Evolutionary conservation across 2,113 vertebrate genomes (phyloP), one percentile per base, ranked within the genome.

Genomic region (Elaphurus davidianus): DNA sequence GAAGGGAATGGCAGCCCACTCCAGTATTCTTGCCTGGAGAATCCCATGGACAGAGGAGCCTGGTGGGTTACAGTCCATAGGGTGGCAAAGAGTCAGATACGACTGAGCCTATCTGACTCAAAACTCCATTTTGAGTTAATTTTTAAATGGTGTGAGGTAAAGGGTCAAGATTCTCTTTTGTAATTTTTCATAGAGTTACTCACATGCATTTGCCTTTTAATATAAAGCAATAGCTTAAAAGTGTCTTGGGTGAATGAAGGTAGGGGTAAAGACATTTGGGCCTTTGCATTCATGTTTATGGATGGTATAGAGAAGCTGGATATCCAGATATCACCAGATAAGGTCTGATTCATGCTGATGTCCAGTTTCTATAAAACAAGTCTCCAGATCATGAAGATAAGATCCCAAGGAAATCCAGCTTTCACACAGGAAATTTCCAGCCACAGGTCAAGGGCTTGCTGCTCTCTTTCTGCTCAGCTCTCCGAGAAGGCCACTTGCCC

Each of bases 101-200:
- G 21, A 12, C 10, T 71, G 19, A 36, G n/a, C n/a, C 64, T 40
- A 71, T 40, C n/a, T 23, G 67, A 23, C n/a, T 71, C 67, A 71
- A 71, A 27, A 28, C 40, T 90, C 5, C n/a, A 43, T 93, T 91
- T 88, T n/a, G 3, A 94, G 40, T 87, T 96, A n/a, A 87, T 78
- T 91, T 83, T 78, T 78, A 85, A n/a, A 89, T 43, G 19, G 30
- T 64, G 8, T 87, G 40, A 94, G 14, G 52, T 64, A 76, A 82
- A 47, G 1, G 11, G 36, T 64, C n/a, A 71, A 67, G 11, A 82
- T 76, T 93, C 36, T 71, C n/a, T 79, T 62, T 23, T n/a, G 21
- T 27, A 83, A 83, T 17, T 40, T 76, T 74, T 25, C 27, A 83
- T 82, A 28, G 33, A 28, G 12, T 50, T 25, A 45, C 74, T 94